Conservation (phyloP, 2,113 vertebrate species). For the Mus spicilegus region DNA sequence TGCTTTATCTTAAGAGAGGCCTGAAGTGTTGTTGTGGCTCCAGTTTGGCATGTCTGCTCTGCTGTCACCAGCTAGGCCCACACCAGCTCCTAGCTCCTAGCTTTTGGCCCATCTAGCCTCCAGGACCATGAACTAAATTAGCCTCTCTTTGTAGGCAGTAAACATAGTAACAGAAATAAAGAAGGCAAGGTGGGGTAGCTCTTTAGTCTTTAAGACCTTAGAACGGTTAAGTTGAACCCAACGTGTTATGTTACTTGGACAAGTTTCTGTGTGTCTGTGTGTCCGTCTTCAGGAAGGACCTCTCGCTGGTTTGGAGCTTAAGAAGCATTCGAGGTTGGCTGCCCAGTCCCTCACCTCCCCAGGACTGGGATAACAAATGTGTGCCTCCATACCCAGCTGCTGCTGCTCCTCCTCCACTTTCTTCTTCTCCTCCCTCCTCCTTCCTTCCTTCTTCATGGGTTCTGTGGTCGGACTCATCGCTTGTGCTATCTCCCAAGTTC, state of each 20-base stretch:
- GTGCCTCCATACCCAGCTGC: not conserved
- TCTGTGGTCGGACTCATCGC: not conserved
- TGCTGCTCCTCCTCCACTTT: too few species aligned
- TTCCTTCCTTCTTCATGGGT: not conserved
- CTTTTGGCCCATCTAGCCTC: not conserved
- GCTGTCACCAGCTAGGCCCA: not conserved
- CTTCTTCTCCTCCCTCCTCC: too few species aligned
- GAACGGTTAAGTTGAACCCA: not conserved
- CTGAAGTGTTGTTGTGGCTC: not conserved
- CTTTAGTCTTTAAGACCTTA: not conserved
- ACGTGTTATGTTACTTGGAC: not conserved
- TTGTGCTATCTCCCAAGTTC: not conserved
- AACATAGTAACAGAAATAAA: not conserved
- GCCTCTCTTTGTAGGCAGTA: not conserved
- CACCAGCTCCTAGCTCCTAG: not conserved
- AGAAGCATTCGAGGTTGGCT: not conserved
- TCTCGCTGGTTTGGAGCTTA: not conserved
- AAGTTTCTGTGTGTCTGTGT: not conserved
- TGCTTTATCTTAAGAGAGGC: not conserved
- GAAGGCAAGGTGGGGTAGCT: not conserved
- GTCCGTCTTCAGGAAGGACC: not conserved
- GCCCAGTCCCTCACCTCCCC: not conserved
- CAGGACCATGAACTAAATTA: not conserved
- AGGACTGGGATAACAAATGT: not conserved
- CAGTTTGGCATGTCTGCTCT: too few species aligned